Percentiles rank a stretch among this genome's conserved stretches.
Evolutionary conservation across 2,797 vertebrate species (phyloP).

Genomic region (Megaceryle alcyon): DNA sequence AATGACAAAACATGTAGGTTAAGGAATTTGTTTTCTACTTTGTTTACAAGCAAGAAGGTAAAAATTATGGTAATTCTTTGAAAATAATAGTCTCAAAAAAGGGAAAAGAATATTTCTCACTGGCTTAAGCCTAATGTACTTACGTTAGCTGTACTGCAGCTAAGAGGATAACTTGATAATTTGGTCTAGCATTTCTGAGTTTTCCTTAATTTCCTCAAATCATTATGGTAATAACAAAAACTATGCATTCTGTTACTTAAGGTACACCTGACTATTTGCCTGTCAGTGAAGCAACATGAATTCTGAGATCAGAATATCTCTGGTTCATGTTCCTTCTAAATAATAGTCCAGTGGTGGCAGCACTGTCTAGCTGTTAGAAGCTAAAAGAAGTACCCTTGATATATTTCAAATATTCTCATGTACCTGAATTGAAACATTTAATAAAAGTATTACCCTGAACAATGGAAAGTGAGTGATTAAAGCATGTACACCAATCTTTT

Average conservation of each 20-base stretch:
- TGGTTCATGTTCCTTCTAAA: constrained; percentile 22
- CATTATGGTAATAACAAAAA: background rate
- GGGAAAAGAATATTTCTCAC: background rate
- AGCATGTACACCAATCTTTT: background rate
- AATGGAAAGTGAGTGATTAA: constrained; percentile 25
- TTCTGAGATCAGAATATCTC: constrained; percentile 1
- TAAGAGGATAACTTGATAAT: background rate
- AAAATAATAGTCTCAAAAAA: background rate
- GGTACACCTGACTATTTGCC: background rate
- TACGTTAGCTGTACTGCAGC: background rate
- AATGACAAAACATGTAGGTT: fast-evolving
- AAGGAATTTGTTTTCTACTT: background rate
- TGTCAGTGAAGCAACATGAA: background rate
- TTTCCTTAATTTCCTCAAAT: background rate
- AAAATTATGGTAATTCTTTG: background rate
- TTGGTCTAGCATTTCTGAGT: background rate
- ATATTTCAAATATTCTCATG: constrained; percentile 70
- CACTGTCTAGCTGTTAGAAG: constrained; percentile 57
- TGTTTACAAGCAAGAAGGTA: background rate
- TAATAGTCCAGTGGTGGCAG: constrained; percentile 70
- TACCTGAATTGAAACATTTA: constrained; percentile 69
- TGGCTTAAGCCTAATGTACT: background rate
- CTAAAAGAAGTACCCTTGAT: constrained; percentile 58
- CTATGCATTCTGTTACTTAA: background rate
- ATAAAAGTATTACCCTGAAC: constrained; percentile 53